phyloP scores from a whole-genome alignment of 2,113 vertebrate genomes.

The Paracanthobrama guichenoti region DNA sequence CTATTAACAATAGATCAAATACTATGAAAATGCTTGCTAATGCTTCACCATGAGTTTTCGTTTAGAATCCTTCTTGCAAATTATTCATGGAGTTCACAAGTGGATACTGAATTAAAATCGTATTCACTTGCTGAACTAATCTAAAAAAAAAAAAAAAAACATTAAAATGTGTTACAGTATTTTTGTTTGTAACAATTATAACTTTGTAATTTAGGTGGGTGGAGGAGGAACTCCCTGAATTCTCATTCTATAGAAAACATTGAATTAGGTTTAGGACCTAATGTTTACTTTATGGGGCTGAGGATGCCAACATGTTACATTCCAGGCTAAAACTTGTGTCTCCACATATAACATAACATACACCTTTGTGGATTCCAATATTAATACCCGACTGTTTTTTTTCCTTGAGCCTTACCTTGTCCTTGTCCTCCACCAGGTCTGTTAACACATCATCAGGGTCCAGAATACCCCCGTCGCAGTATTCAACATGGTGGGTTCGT shows the following conservation, averaged over 20 bases:
- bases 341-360: not conserved
- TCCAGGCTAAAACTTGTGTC: not conserved
- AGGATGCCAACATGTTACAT: not conserved
- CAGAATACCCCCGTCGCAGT: slow-evolving; percentile 94
- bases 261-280: not conserved
- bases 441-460: slow-evolving; percentile 95
- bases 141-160: not conserved
- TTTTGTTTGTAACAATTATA: not conserved
- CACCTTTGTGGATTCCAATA: not conserved
- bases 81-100: not conserved
- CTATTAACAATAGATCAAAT: not conserved
- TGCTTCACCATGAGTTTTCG: not conserved
- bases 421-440: slow-evolving; percentile 96
- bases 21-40: not conserved
- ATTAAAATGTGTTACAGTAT: not conserved
- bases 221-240: not conserved
- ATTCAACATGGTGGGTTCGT: slow-evolving; percentile 94
- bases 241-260: not conserved
- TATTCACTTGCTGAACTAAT: not conserved
- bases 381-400: not conserved
- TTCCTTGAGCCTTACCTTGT: slow-evolving; percentile 82
- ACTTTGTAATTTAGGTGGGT: too few species aligned
- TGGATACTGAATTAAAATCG: not conserved
- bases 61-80: not conserved
- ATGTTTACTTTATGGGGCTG: not conserved